A percentile compares a stretch with the other conserved stretches of the same genome.
These are phyloP conservation scores for Sebastes wilsoni DNA, from an alignment of 2,797 vertebrate genomes.

Conservation along the genomic window DNA sequence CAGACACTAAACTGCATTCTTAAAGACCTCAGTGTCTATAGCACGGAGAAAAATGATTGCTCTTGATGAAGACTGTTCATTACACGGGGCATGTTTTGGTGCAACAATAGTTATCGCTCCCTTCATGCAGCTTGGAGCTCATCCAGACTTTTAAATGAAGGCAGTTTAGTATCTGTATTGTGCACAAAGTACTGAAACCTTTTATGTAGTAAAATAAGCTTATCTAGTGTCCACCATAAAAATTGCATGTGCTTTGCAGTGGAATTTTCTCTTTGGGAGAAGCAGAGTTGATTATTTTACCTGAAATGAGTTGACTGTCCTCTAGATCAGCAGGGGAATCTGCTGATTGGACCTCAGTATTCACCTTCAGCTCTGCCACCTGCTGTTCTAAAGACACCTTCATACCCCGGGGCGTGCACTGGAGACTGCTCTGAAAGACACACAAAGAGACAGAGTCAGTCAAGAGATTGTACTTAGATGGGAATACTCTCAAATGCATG, in stretches of 20 bases:
- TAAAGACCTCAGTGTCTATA: constrained; percentile 17
- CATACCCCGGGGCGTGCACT: constrained; percentile 68
- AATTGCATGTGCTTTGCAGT: neutral
- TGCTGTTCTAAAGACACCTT: constrained; percentile 86
- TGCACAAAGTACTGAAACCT: neutral
- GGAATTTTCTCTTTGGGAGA: neutral
- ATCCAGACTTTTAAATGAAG: neutral
- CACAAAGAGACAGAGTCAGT: neutral
- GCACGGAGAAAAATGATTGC: neutral
- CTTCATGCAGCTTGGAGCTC: neutral
- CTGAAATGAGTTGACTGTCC: constrained; percentile 72
- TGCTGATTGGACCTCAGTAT: constrained; percentile 62
- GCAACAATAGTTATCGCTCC: neutral
- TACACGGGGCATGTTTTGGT: neutral
- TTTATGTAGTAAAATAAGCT: neutral
- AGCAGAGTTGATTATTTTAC: constrained; percentile 60
- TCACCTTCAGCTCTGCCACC: constrained; percentile 85
- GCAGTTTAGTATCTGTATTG: neutral
- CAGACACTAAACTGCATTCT: constrained; percentile 17
- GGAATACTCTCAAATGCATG: neutral
- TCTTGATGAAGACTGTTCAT: constrained; percentile 4
- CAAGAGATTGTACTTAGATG: neutral
- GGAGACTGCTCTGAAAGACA: constrained; percentile 66
- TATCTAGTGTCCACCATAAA: neutral
- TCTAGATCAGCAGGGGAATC: constrained; percentile 36